These are phyloP conservation scores for Chrysolina americana DNA, from an alignment of 2,888 invertebrate genomes.

Conservation along the genomic window DNA sequence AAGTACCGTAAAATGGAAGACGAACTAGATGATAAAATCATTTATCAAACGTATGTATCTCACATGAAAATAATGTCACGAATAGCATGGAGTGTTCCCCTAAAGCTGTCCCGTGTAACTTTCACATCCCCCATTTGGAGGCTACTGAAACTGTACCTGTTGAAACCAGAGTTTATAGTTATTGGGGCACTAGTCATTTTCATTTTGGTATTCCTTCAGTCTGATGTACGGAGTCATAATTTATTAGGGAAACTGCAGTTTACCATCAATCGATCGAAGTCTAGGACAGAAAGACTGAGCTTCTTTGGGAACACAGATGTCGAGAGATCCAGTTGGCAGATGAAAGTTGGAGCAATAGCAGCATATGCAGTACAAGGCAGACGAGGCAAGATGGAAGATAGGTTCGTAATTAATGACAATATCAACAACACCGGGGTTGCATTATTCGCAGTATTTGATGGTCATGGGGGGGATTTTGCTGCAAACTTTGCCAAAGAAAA, in stretches of 20 bases:
- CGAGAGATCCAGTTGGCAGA: slow-evolving; percentile 80
- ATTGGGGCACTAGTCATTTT: slow-evolving; percentile 80
- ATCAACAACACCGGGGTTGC: slow-evolving; percentile 89
- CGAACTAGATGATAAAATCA: slow-evolving; percentile 90
- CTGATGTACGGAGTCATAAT: slow-evolving; percentile 85
- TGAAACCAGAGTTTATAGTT: slow-evolving; percentile 85
- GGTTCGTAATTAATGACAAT: slow-evolving; percentile 90
- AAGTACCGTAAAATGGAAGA: slow-evolving; percentile 80
- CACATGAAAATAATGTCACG: slow-evolving; percentile 89
- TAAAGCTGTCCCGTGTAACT: slow-evolving; percentile 75
- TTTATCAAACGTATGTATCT: slow-evolving; percentile 89
- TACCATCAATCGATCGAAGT: slow-evolving; percentile 73
- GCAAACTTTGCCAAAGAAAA: slow-evolving; percentile 94
- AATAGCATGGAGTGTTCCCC: slow-evolving; percentile 83
- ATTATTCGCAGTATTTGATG: slow-evolving; percentile 94
- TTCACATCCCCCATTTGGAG: slow-evolving; percentile 85
- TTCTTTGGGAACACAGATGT: slow-evolving; percentile 73
- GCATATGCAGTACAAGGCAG: slow-evolving; percentile 94
- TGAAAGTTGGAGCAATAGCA: slow-evolving; percentile 82
- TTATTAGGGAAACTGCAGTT: slow-evolving; percentile 79
- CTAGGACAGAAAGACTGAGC: slow-evolving; percentile 74
- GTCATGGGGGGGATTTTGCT: slow-evolving; percentile 96
- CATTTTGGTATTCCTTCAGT: slow-evolving; percentile 86
- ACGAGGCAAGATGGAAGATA: slow-evolving; percentile 93
- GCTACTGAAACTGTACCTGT: slow-evolving; percentile 82